Conservation (phyloP, 2,113 vertebrate genomes). For the Oxyura jamaicensis region DNA sequence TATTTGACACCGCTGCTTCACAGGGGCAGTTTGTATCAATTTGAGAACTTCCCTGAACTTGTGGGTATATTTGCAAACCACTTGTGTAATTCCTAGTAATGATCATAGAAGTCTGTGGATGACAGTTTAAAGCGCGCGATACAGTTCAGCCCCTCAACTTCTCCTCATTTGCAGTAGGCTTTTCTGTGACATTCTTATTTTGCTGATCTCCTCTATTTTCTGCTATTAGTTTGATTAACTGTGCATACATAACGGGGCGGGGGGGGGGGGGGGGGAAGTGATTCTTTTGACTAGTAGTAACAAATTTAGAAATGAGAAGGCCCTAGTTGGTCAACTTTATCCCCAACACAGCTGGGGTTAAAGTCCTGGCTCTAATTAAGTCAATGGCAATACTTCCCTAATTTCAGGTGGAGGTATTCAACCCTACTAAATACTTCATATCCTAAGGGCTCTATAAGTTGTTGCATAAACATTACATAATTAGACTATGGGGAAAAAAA, state of each 20-base stretch:
- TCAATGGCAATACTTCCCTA: not conserved
- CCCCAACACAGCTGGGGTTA: not conserved
- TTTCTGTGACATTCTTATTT: not conserved
- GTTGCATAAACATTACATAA: not conserved
- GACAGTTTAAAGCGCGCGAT: not conserved
- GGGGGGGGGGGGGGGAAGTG: no score
- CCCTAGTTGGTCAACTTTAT: not conserved
- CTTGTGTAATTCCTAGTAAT: not conserved
- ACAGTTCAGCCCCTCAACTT: not conserved
- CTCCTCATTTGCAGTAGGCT: not conserved
- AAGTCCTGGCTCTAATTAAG: constrained; percentile 6
- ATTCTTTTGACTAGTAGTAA: not conserved
- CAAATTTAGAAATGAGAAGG: not conserved
- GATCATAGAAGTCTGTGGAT: not conserved
- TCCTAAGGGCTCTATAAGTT: not conserved
- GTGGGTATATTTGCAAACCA: not conserved
- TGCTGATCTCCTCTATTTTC: not conserved
- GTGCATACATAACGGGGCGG: no score
- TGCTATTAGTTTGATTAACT: not conserved
- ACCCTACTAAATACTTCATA: not conserved
- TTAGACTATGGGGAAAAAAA: not conserved
- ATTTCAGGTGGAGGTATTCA: not conserved
- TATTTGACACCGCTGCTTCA: not conserved
- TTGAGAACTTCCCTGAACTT: not conserved
- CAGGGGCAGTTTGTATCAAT: not conserved